Conservation (phyloP, 1,140 invertebrate species). For the Ctenoplectra terminalis region DNA sequence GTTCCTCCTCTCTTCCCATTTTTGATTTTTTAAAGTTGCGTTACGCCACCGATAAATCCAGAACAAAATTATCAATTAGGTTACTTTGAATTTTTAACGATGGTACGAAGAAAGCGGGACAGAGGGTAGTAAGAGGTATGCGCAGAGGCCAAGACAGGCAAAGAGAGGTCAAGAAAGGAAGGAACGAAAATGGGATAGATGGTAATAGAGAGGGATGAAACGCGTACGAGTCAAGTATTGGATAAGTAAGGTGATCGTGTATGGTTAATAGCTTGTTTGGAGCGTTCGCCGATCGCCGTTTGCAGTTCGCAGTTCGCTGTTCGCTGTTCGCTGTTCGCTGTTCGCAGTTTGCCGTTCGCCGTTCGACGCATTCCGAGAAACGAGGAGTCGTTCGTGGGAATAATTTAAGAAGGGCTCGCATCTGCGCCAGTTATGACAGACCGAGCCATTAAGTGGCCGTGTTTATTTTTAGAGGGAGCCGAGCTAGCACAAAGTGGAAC, state of each 20-base stretch:
- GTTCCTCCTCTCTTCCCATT: too few species aligned
- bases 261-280: too few species aligned
- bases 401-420: slow-evolving; percentile 78
- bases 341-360: slow-evolving; percentile 14
- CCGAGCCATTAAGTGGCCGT: slow-evolving; percentile 77
- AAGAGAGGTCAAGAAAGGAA: not conserved
- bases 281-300: not conserved
- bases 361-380: slow-evolving; percentile 71
- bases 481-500: slow-evolving; percentile 79
- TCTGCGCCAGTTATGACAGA: slow-evolving; percentile 80
- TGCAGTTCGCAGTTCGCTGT: slow-evolving; percentile 18
- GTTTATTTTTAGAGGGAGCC: slow-evolving; percentile 81
- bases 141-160: too few species aligned
- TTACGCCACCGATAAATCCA: too few species aligned
- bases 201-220: not conserved
- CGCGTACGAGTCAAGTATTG: not conserved
- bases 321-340: slow-evolving; percentile 12
- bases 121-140: too few species aligned
- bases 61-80: too few species aligned
- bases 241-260: not conserved
- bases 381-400: slow-evolving; percentile 74
- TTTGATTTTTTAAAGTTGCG: too few species aligned
- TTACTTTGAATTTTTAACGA: too few species aligned
- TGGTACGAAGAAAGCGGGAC: too few species aligned
- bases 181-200: not conserved